phyloP scores from a whole-genome alignment of 2,888 invertebrate species.

The Sialis fuliginosa region DNA sequence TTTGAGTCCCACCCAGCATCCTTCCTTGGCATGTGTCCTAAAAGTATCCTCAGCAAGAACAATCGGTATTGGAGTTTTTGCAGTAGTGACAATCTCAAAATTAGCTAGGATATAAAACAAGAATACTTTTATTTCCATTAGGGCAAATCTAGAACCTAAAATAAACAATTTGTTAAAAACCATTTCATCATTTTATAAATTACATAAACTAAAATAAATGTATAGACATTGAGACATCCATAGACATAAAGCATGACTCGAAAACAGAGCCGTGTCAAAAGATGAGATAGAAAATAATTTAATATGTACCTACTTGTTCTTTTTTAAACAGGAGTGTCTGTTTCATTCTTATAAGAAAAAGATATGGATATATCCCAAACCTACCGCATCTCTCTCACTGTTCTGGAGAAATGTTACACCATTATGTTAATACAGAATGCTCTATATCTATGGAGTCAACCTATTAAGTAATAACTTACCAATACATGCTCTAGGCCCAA shows the following conservation, averaged over 20 bases:
- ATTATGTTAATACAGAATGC: no score
- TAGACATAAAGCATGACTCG: no score
- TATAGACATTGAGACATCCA: no score
- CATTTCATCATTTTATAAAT: background rate
- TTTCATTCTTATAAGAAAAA: no score
- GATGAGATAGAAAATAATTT: no score
- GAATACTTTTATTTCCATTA: constrained; percentile 2
- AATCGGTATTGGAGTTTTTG: constrained; percentile 2
- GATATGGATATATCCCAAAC: no score
- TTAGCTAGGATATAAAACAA: background rate
- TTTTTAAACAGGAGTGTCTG: no score
- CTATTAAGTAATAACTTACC: constrained; percentile 10
- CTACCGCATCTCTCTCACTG: no score
- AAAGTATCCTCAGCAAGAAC: background rate
- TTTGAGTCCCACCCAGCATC: background rate
- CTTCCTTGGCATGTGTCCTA: background rate
- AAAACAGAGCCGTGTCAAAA: no score
- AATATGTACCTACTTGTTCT: no score
- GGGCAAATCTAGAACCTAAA: constrained; percentile 4
- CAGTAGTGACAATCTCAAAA: constrained; percentile 2
- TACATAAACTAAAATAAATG: background rate
- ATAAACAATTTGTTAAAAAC: background rate
- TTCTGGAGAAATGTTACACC: no score
- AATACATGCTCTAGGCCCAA: constrained; percentile 17
- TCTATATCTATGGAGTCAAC: background rate